These are phyloP conservation scores for Grammomys surdaster DNA, from an alignment of 2,113 vertebrate genomes.

Conservation along the genomic window DNA sequence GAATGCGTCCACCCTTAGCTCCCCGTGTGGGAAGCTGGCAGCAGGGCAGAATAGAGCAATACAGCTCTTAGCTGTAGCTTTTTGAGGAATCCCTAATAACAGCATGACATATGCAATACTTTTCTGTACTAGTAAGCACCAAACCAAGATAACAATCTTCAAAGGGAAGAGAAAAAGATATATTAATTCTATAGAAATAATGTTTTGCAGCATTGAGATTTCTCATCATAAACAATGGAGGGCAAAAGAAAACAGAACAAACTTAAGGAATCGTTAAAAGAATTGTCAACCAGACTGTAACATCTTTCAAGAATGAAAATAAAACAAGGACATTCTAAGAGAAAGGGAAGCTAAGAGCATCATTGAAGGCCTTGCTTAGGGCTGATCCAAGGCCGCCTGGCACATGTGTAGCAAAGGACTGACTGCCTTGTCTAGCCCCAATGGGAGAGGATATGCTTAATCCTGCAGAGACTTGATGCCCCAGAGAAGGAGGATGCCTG, in stretches of 20 bases:
- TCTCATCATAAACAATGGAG: slow-evolving; percentile 5
- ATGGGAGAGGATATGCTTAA: too few relatives aligned
- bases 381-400: too few relatives aligned
- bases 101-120: not conserved
- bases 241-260: not conserved
- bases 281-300: not conserved
- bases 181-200: not conserved
- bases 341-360: slow-evolving; percentile 25
- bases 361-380: not conserved
- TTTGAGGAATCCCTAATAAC: not conserved
- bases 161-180: slow-evolving; percentile 43
- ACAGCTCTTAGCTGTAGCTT: not conserved
- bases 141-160: slow-evolving; percentile 10
- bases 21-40: not conserved
- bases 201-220: slow-evolving; percentile 16
- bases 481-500: too few relatives aligned
- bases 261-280: not conserved
- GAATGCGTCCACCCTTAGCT: not conserved
- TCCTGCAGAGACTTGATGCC: too few relatives aligned
- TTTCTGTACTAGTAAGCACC: not conserved
- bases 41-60: not conserved
- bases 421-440: too few relatives aligned
- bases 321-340: slow-evolving; percentile 13
- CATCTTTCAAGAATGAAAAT: slow-evolving; percentile 33
- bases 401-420: too few relatives aligned